Evolutionary conservation across 1,140 invertebrate species (phyloP), one percentile per base, ranked within the genome.

Genomic region (Zaprionus lachaisei): DNA sequence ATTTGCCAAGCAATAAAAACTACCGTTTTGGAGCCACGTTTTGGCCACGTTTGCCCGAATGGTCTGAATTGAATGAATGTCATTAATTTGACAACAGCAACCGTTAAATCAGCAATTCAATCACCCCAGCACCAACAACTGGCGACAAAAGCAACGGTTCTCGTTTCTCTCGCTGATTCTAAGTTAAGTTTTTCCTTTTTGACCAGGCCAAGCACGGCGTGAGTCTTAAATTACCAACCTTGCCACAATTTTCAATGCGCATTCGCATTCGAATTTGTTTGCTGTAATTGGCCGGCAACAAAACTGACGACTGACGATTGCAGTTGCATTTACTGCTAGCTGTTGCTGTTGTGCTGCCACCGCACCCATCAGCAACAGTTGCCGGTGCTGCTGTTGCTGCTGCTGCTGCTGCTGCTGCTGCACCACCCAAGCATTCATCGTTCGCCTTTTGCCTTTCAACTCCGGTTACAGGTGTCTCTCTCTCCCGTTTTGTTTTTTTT

Each of bases 61-160:
- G 78, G 63, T 76, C 77, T 74, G 83, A 79, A 91, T 80, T 86
- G 86, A 92, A 92, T 92, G 90, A 92, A 92, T 92, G 91, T 83
- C 90, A 92, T 92, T 92, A 92, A 92, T 92, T 92, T 92, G 90
- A 92, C 90, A 92, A 92, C 90, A 87, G 80, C 80, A 92, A 92
- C 82, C 90, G 90, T 92, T 92, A 92, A 92, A 92, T 92, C 90
- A 92, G 86, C 85, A 90, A 90, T 90, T 90, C 85, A 90, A 85
- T 90, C 85, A 85, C 85, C 67, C 26, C 57, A 60, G 14, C 61
- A 65, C 57, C 28, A 63, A 64, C 65, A 75, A 47, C 70, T 34
- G 37, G 37, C 37, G 14, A 49, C 64, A 72, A 69, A 49, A 71
- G 75, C 78, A 77, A 65, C 78, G 58, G 81, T 51, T 51, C 20